Evolutionary conservation across 37 sponge, comb jelly and placozoan species (phyloP).

Genomic region (Halisarca cf. caerulea): DNA sequence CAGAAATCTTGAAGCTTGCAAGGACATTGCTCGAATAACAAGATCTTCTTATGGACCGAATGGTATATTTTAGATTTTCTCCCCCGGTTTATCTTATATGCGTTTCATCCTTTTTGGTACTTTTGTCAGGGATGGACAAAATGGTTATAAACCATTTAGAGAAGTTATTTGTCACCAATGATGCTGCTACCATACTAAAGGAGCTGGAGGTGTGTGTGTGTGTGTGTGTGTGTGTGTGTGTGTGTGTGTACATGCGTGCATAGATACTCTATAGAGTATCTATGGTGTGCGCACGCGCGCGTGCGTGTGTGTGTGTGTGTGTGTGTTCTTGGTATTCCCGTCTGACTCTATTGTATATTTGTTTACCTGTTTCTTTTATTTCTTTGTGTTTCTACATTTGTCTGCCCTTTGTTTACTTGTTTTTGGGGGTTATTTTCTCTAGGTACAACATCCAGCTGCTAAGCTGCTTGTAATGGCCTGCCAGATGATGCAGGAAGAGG

Average conservation of each 20-base stretch:
- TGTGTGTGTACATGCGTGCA: no score
- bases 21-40: slow-evolving; percentile 79
- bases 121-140: slow-evolving; percentile 88
- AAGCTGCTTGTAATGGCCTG: slow-evolving; percentile 95
- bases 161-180: slow-evolving; percentile 97
- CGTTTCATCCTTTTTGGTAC: neutral
- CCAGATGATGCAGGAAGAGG: slow-evolving; percentile 94
- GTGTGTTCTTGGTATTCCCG: no score
- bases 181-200: slow-evolving; percentile 92
- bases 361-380: no score
- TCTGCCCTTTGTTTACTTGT: no score
- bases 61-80: slow-evolving; percentile 56
- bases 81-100: neutral
- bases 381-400: no score
- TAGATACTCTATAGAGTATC: no score
- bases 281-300: no score
- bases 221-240: no score
- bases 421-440: neutral
- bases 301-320: no score
- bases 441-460: slow-evolving; percentile 97
- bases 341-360: no score
- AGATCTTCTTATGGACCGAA: slow-evolving; percentile 94
- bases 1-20: slow-evolving; percentile 93
- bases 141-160: slow-evolving; percentile 99
- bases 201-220: slow-evolving; percentile 80